Base-by-base conservation (phyloP, 2,888 invertebrate genomes). In the Rhagium mordax region DNA sequence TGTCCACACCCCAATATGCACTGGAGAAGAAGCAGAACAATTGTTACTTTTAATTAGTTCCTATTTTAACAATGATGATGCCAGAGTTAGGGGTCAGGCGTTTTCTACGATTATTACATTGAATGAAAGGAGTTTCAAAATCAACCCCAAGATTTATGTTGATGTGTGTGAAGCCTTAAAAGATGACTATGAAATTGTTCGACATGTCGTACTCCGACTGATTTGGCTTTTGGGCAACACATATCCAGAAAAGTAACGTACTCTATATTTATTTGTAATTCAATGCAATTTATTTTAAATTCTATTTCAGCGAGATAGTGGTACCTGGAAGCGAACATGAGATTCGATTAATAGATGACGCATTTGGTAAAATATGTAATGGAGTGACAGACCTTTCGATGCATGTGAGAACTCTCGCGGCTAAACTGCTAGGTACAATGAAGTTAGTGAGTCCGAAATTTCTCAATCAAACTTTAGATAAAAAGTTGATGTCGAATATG, bases 401-500 rank as follows among this genome's bases (percentile, higher is more conserved):
- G 89, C 92, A 94, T 81, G 97, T 97, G 74, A 91, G 98, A 53
- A 94, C 94, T 2, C 91, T 94, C 62, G 96, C 98, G 0, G 96
- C 96, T 78, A 92, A 94, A 47, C 89, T 97, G 68, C 90, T 98
- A 70, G 99, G 99, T 0, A 91, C 93, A 13, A 95, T 99, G 90
- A 93, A 93, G 60, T 91, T 91, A 65, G 98, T 99, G 3, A 95
- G 97, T 69, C 92, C 94, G 59, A 92, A 94, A 74, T 98, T 98
- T 88, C 90, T 99, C 67, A 94, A 97, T 84, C 99, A 99, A 89
- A 99, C 99, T 0, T 89, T 99, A 41, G 99, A 99, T 86, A 99
- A 99, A 88, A 99, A 99, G 85, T 91, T 98, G 21, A 98, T 98
- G 97, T 96, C 96, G 64, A 96, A 97, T 84, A 94, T 98, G 93